A percentile compares a stretch with the other conserved stretches of the same genome.
Evolutionary conservation across 2,113 vertebrate species (phyloP).

Genomic region (Ciconia boyciana): DNA sequence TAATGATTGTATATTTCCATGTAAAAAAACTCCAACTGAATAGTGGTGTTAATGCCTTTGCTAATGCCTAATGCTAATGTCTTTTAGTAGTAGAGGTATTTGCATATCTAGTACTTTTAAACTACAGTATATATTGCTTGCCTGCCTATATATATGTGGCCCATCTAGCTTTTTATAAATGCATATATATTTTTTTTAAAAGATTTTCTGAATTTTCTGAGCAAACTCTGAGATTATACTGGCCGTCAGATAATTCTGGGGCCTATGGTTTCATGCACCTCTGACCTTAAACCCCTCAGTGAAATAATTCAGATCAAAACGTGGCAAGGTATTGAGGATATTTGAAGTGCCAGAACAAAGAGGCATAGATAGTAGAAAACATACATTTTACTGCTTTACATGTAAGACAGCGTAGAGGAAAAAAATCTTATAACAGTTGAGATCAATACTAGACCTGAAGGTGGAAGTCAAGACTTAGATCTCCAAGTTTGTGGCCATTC

Average conservation of each 20-base stretch:
- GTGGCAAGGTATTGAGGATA: not conserved
- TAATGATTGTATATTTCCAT: not conserved
- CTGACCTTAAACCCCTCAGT: not conserved
- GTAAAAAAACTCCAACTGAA: not conserved
- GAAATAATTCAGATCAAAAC: not conserved
- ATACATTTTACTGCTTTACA: not conserved
- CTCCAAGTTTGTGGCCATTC: not conserved
- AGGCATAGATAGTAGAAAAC: not conserved
- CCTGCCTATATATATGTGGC: not conserved
- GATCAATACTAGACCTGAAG: not conserved
- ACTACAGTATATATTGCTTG: not conserved
- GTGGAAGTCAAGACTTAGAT: not conserved
- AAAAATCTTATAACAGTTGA: fast-evolving
- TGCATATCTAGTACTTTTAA: not conserved
- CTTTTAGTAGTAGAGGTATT: not conserved
- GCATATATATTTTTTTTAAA: not conserved
- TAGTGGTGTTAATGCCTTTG: not conserved
- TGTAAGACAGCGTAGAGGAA: not conserved
- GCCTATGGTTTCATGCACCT: not conserved
- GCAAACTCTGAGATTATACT: not conserved
- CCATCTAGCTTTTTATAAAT: not conserved
- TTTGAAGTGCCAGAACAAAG: not conserved
- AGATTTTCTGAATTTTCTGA: not conserved
- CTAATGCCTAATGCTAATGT: not conserved
- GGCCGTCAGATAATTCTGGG: not conserved